Base-by-base conservation (phyloP, 1,140 invertebrate genomes). In the Leptopilina boulardi region DNA sequence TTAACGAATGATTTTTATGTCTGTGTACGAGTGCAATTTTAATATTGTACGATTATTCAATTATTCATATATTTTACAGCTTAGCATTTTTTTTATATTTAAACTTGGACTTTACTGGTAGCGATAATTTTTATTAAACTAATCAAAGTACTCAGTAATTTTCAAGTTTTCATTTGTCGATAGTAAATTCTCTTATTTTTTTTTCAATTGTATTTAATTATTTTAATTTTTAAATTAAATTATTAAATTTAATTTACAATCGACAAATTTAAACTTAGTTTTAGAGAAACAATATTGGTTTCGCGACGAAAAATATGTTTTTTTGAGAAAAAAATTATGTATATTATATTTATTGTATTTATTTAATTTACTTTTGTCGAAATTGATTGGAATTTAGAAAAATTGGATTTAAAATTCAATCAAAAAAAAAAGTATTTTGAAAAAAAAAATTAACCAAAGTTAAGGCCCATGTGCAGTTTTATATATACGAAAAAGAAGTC, bases 251-350 rank as follows among this genome's bases (percentile, higher is more conserved):
- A 47, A 47, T 51, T 51, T 51, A 18, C 47, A 66, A 30, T 66
- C 21, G 23, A 66, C 13, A 66, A 15, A 66, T 26, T 30, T 11
- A 66, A 66, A 21, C 56, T 23, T 21, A 30, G 56, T 10, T 66
- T 13, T 66, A 21, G 13, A 13, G 15, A 13, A 23, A 15, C 26
- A 23, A 66, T 4, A 21, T 13, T 26, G 21, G 23, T 26, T 66
- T 66, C 56, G 56, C 23, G 56, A 30, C 56, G 56, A 66, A n/a
- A n/a, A n/a, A n/a, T n/a, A n/a, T n/a, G n/a, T n/a, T 13, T 47
- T 15, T 47, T 34, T 34, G 6, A 47, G 47, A 18, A 51, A n/a
- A 51, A 51, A 18, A 51, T 18, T 51, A 3, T 18, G n/a, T 18
- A 51, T 5, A 23, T 30, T 66, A 66, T 15, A 23, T 66, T 19